These are phyloP conservation scores for Acanthisitta chloris DNA, from an alignment of 2,113 vertebrate genomes.

Conservation along the genomic window DNA sequence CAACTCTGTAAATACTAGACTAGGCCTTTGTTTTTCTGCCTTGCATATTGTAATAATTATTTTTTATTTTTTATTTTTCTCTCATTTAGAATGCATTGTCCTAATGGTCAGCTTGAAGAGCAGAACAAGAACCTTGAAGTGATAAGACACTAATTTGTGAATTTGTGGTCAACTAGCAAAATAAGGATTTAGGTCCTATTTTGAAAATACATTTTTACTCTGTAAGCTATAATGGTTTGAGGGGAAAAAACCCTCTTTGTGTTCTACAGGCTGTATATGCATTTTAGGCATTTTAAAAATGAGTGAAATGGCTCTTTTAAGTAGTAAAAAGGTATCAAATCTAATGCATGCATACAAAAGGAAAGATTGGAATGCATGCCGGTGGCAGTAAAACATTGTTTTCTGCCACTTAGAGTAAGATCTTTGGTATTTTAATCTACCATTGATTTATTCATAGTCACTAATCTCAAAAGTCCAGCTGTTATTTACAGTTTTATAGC, in stretches of 20 bases:
- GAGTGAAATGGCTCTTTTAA: neutral
- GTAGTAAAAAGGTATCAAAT: constrained; percentile 16
- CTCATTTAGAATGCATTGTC: neutral
- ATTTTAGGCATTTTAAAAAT: constrained; percentile 16
- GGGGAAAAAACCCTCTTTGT: neutral
- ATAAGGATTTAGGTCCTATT: constrained; percentile 4
- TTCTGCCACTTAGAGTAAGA: neutral
- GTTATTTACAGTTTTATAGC: neutral
- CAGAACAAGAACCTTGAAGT: neutral
- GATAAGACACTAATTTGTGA: neutral
- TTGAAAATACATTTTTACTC: constrained; percentile 20
- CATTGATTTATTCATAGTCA: neutral
- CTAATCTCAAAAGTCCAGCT: neutral
- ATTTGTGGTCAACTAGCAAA: neutral
- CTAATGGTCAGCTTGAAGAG: neutral
- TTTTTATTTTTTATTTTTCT: constrained; percentile 1
- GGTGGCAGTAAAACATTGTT: neutral
- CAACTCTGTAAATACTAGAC: neutral
- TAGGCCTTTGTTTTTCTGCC: neutral
- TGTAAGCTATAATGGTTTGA: neutral
- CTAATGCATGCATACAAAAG: neutral
- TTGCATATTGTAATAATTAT: neutral
- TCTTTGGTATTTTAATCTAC: neutral
- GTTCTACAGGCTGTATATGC: neutral
- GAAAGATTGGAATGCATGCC: neutral